phyloP scores from a whole-genome alignment of 2,888 invertebrate genomes.

The Epistrophe eligans region DNA sequence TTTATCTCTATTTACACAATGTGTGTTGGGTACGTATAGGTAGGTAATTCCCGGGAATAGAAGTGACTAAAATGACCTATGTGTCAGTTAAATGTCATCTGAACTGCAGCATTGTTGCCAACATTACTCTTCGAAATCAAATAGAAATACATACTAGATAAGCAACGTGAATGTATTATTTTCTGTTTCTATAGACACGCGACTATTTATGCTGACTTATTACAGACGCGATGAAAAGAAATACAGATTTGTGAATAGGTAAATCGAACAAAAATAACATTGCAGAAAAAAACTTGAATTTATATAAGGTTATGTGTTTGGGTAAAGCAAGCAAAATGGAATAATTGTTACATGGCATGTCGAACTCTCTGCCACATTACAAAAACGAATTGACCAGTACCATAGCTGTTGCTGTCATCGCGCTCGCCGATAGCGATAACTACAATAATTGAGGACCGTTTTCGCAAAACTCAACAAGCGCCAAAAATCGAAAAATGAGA shows the following conservation, averaged over 20 bases:
- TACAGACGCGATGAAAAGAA: not conserved
- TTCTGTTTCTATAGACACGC: not conserved
- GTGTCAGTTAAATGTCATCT: slow-evolving; percentile 45
- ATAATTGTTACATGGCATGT: slow-evolving; percentile 41
- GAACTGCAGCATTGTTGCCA: slow-evolving; percentile 23
- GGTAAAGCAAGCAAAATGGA: slow-evolving; percentile 37
- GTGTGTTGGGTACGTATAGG: too few species aligned
- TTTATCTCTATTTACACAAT: not conserved
- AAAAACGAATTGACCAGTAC: not conserved
- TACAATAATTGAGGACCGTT: not conserved
- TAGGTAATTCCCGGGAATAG: slow-evolving; percentile 9
- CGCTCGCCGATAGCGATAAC: not conserved
- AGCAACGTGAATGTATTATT: not conserved
- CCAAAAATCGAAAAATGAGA: too few species aligned
- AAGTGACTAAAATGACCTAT: slow-evolving; percentile 16
- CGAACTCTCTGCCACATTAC: not conserved
- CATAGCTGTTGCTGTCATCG: slow-evolving; percentile 4
- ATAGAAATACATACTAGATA: not conserved
- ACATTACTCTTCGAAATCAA: not conserved
- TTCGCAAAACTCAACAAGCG: too few species aligned
- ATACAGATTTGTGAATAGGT: not conserved
- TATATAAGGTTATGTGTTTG: slow-evolving; percentile 8
- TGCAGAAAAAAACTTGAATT: slow-evolving; percentile 33
- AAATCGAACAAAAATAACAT: not conserved
- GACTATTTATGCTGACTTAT: slow-evolving; percentile 19